Base-by-base conservation (phyloP, 2,888 invertebrate genomes). In the Amiota communis region DNA sequence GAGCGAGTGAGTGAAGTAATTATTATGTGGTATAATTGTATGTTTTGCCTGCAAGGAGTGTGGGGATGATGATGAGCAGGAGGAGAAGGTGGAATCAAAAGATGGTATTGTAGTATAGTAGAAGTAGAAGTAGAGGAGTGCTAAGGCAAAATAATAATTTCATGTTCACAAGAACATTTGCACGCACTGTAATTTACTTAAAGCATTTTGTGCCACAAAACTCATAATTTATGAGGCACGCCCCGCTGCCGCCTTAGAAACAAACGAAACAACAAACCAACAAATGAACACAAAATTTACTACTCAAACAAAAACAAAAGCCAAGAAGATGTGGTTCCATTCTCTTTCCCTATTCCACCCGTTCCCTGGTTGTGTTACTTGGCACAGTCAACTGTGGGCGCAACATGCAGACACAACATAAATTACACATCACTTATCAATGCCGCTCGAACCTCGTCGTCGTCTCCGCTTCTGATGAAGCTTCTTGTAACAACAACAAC, bases 91-190 rank as follows among this genome's bases (percentile, higher is more conserved):
- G 8, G 36, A 36, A 36, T 2, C 36, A 36, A 36, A 36, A 36
- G 8, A 36, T 4, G 8, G 36, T 36, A 23, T 23, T 23, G 2
- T 36, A 36, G 36, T 36, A n/a, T n/a, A n/a, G n/a, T n/a, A n/a
- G n/a, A n/a, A n/a, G n/a, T n/a, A n/a, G n/a, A 36, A 36, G 36
- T 36, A 36, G 36, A 36, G 36, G 36, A 75, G 78, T 78, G 76
- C 73, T 76, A 71, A 53, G 79, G 78, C 86, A 70, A 78, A 80
- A 81, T 86, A 72, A 83, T 84, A 84, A 84, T 86, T 83, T 76
- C 83, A 85, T 84, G 83, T 84, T 84, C 83, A 86, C 83, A 84
- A 86, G 83, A 85, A 86, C 85, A 84, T 84, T 84, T 84, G 86
- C 83, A 84, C 83, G 86, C 83, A 84, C 83, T 84, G 83, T 84